Evolutionary conservation across 2,888 invertebrate species (phyloP).

Genomic region (Dolomedes plantarius): DNA sequence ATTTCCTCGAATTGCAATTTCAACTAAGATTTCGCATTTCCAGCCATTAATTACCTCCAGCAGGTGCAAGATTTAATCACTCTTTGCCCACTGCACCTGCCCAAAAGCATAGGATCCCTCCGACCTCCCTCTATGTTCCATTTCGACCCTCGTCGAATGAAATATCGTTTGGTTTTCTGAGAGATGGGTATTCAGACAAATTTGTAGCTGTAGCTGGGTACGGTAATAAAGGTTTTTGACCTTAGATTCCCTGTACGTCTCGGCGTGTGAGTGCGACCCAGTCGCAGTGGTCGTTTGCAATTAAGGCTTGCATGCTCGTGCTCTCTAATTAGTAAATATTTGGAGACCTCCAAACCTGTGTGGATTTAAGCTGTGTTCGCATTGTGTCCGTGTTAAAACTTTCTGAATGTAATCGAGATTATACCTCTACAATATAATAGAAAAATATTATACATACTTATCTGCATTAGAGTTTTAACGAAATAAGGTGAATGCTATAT

Average conservation of each 20-base stretch:
- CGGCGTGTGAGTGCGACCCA: too few relatives aligned
- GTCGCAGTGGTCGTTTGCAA: too few relatives aligned
- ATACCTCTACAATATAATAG: too few relatives aligned
- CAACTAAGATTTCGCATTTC: conserved; percentile 25
- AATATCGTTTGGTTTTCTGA: not conserved
- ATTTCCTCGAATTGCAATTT: conserved; percentile 12
- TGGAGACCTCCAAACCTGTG: too few relatives aligned
- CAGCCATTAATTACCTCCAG: conserved; percentile 64
- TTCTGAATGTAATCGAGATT: too few relatives aligned
- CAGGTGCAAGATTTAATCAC: conserved; percentile 63
- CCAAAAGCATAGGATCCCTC: not conserved
- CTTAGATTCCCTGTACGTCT: not conserved
- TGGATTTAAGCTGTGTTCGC: too few relatives aligned
- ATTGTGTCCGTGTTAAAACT: too few relatives aligned
- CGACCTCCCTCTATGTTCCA: conserved; percentile 7
- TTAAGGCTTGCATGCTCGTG: too few relatives aligned
- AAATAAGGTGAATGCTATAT: too few relatives aligned
- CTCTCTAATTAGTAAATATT: too few relatives aligned
- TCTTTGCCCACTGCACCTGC: conserved; percentile 56
- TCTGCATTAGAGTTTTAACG: too few relatives aligned
- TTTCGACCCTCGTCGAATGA: conserved; percentile 12
- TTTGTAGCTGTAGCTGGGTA: not conserved
- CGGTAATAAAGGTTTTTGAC: not conserved
- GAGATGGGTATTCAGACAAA: not conserved
- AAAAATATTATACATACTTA: too few relatives aligned